Conservation (phyloP, 2,888 invertebrate genomes). For the Tridacna crocea region DNA sequence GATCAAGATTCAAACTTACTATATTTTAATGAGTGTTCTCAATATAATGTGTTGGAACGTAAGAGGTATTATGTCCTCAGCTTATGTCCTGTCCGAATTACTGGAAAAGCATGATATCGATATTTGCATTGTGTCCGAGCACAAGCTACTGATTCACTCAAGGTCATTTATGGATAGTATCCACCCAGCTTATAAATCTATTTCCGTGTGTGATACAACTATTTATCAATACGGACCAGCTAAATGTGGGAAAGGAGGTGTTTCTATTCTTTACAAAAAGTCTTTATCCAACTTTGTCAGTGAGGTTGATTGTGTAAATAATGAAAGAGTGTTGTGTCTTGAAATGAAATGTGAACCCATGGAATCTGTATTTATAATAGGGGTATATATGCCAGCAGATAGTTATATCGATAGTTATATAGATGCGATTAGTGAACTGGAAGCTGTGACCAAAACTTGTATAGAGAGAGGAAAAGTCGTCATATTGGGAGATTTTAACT, state of each 20-base stretch:
- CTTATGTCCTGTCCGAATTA: not conserved
- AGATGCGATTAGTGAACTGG: too few relatives aligned
- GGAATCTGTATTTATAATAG: not conserved
- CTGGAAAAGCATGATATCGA: constrained; percentile 21
- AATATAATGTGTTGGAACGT: constrained; percentile 23
- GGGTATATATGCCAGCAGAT: too few relatives aligned
- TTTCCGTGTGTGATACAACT: not conserved
- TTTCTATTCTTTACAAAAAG: not conserved
- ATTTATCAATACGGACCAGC: not conserved
- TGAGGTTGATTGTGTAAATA: too few relatives aligned
- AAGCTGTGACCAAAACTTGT: too few relatives aligned
- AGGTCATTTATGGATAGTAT: not conserved
- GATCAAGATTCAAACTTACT: not conserved
- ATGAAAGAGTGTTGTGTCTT: too few relatives aligned
- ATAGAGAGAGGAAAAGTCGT: too few relatives aligned
- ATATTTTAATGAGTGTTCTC: not conserved
- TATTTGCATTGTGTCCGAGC: constrained; percentile 10
- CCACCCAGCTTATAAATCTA: not conserved
- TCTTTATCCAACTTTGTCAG: too few relatives aligned
- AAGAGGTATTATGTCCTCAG: constrained; percentile 28
- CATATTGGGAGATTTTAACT: too few relatives aligned
- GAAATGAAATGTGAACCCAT: too few relatives aligned
- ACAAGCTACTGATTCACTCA: constrained; percentile 3
- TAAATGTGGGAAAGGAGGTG: constrained; percentile 23
- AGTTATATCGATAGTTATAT: too few relatives aligned